Percentiles rank a stretch among this genome's conserved stretches.
Evolutionary conservation across 2,797 vertebrate species (phyloP).

Genomic region (Ptychobarbus kaznakovi): DNA sequence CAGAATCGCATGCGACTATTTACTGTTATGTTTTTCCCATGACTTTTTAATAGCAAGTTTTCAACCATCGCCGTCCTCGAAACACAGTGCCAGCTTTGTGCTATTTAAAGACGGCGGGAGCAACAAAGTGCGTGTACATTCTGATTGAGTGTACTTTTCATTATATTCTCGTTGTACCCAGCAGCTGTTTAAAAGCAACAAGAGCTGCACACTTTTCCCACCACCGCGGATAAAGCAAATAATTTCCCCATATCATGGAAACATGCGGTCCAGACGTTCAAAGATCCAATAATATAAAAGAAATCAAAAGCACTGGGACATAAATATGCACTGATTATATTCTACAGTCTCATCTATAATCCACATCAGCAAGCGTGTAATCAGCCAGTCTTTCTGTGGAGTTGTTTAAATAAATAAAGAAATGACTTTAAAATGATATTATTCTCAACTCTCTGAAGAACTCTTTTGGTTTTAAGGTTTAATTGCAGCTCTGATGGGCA

Average conservation of each 20-base stretch:
- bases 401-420: conserved; percentile 18
- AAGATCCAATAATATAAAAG: conserved; percentile 12
- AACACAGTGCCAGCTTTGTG: conserved; percentile 35
- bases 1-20: neutral
- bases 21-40: conserved; percentile 7
- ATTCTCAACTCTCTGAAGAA: conserved; percentile 3
- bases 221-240: conserved; percentile 3
- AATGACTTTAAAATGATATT: conserved; percentile 8
- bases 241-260: conserved; percentile 7
- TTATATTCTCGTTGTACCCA: conserved; percentile 24
- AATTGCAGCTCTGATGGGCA: conserved; percentile 31
- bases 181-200: conserved; percentile 32
- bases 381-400: conserved; percentile 9
- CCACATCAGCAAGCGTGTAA: conserved; percentile 1
- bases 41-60: neutral
- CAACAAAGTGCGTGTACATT: neutral
- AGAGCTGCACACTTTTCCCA: conserved; percentile 4
- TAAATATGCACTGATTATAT: conserved; percentile 23
- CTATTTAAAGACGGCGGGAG: conserved; percentile 12
- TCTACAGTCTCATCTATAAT: conserved; percentile 23
- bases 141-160: conserved; percentile 24
- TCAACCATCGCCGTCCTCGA: neutral
- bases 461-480: neutral
- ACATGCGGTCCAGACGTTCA: neutral
- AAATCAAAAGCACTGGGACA: conserved; percentile 18